These are phyloP conservation scores for Eulemur rubriventer DNA, from an alignment of 2,797 vertebrate species.

Conservation along the genomic window DNA sequence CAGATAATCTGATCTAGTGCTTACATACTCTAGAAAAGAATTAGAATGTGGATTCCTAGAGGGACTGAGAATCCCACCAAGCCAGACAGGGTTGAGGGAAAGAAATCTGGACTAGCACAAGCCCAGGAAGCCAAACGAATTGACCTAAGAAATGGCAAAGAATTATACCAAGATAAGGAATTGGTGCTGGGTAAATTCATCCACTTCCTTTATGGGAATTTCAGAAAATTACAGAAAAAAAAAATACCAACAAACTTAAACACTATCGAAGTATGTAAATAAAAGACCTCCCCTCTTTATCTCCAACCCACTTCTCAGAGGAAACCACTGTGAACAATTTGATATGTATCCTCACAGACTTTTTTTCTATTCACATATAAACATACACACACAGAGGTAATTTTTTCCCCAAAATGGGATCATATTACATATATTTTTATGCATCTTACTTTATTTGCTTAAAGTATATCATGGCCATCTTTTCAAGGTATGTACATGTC, in stretches of 20 bases:
- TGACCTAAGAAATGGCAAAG: conserved; percentile 15
- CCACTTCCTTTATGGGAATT: neutral
- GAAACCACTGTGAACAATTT: neutral
- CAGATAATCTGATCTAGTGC: neutral
- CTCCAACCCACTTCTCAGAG: neutral
- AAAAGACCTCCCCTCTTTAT: neutral
- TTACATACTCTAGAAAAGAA: neutral
- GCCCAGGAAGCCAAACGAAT: neutral
- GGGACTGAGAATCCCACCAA: neutral
- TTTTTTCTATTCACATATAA: neutral
- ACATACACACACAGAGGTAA: neutral
- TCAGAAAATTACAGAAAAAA: neutral
- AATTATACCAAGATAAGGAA: neutral
- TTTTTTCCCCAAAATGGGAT: neutral
- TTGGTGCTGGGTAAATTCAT: neutral
- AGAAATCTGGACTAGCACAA: neutral
- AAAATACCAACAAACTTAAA: neutral
- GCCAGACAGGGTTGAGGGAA: neutral
- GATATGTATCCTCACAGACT: neutral
- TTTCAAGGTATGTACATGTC: neutral
- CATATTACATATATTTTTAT: neutral
- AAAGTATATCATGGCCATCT: neutral
- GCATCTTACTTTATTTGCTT: neutral
- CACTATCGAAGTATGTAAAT: neutral
- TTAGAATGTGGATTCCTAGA: neutral